Percentiles rank a stretch among this genome's conserved stretches.
Conservation (phyloP, 2,797 vertebrate species). For the Stomatorhinus walkeri region DNA sequence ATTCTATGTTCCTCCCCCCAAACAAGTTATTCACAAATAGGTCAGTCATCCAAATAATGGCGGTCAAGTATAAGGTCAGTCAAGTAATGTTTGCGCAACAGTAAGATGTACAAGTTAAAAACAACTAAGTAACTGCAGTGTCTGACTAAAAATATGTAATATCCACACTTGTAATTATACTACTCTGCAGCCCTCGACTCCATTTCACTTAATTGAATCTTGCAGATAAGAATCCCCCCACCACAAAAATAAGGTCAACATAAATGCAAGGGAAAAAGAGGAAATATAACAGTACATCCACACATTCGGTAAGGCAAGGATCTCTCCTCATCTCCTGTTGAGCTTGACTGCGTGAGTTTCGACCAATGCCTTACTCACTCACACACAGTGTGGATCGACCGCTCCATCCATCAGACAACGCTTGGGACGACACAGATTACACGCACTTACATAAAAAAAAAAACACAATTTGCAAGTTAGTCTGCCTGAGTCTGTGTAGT, state of each 20-base stretch:
- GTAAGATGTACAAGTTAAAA: conserved; percentile 19
- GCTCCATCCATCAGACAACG: not conserved
- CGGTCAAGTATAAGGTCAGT: conserved; percentile 24
- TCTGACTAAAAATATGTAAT: conserved; percentile 11
- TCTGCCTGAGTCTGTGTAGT: conserved; percentile 12
- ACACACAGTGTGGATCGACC: not conserved
- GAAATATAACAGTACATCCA: conserved; percentile 38
- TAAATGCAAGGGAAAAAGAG: conserved; percentile 52
- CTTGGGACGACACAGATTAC: not conserved
- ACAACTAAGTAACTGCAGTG: conserved; percentile 11
- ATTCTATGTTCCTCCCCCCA: not conserved
- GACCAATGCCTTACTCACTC: not conserved
- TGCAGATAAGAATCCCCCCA: conserved; percentile 24
- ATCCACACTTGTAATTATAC: not conserved
- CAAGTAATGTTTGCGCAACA: conserved; percentile 14
- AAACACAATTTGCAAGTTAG: conserved; percentile 10
- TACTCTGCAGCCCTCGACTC: not conserved
- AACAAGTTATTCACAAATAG: not conserved
- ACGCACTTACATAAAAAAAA: not conserved
- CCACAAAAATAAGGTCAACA: conserved; percentile 33
- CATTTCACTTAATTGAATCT: not conserved
- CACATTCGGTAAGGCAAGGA: conserved; percentile 55
- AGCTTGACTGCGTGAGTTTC: conserved; percentile 16
- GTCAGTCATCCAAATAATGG: conserved; percentile 11
- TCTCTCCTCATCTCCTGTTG: conserved; percentile 22